phyloP scores from a whole-genome alignment of 2,888 invertebrate species.

The Sturmia bella region DNA sequence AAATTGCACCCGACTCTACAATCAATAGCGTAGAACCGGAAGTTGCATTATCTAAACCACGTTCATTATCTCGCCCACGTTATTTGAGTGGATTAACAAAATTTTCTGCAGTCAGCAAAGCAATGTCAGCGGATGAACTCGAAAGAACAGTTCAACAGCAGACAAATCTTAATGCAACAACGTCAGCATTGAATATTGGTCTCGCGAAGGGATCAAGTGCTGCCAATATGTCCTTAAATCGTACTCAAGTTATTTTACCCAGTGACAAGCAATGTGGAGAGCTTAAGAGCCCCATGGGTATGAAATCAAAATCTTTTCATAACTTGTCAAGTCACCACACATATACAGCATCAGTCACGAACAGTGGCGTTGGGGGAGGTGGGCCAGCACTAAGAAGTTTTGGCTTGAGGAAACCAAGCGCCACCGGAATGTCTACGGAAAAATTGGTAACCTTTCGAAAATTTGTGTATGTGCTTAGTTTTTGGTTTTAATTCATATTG shows the following conservation, averaged over 20 bases:
- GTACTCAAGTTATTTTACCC: constrained; percentile 35
- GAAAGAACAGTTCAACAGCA: constrained; percentile 69
- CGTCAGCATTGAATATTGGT: constrained; percentile 47
- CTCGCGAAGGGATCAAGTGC: constrained; percentile 43
- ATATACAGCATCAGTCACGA: constrained; percentile 33
- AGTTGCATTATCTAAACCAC: constrained; percentile 70
- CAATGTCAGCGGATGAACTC: constrained; percentile 78
- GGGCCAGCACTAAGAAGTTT: constrained; percentile 44
- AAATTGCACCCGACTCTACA: constrained; percentile 60
- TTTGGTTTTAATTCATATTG: background rate
- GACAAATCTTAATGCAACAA: constrained; percentile 50
- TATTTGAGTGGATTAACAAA: constrained; percentile 79
- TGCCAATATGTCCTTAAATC: constrained; percentile 52
- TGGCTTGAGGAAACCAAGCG: constrained; percentile 66
- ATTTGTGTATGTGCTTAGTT: background rate
- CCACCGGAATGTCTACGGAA: constrained; percentile 27
- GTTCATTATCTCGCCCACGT: constrained; percentile 80
- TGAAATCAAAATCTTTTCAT: constrained; percentile 81
- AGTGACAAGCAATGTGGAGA: constrained; percentile 66
- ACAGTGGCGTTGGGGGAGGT: constrained; percentile 16
- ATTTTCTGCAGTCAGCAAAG: constrained; percentile 77
- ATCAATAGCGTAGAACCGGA: constrained; percentile 47
- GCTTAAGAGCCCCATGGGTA: constrained; percentile 81
- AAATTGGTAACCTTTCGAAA: constrained; percentile 54
- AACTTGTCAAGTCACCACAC: constrained; percentile 75